phyloP scores from a whole-genome alignment of 92 coral and sea anemone species.

The Zoanthus solanderi region DNA sequence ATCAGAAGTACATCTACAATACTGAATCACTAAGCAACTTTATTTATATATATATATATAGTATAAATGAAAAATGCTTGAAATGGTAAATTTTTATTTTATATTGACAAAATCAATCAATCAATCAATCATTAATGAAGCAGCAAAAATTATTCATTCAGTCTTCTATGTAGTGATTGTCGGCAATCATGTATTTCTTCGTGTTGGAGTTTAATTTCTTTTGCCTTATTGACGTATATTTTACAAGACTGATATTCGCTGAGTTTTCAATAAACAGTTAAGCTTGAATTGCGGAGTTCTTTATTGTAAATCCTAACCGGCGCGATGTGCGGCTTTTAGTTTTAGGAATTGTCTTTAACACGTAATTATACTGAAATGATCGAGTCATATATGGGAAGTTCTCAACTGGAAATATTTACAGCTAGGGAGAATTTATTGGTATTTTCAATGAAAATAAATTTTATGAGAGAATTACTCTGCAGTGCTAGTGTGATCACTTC shows the following conservation, averaged over 20 bases:
- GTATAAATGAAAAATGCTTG: background rate
- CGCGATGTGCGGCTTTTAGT: background rate
- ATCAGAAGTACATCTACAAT: background rate
- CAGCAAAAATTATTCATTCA: background rate
- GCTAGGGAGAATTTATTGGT: background rate
- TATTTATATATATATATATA: background rate
- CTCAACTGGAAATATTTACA: background rate
- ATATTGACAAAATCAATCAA: background rate
- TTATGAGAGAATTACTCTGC: background rate
- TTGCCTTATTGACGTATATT: background rate
- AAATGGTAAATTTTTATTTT: background rate
- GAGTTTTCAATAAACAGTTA: slow-evolving; percentile 36
- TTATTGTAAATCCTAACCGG: background rate
- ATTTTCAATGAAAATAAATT: background rate
- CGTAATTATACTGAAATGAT: slow-evolving; percentile 9
- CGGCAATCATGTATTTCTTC: background rate
- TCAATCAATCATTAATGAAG: background rate
- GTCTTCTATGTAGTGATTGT: background rate
- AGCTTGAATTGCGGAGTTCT: background rate
- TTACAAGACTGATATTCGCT: slow-evolving; percentile 50
- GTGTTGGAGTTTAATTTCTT: background rate
- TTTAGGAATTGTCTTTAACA: background rate
- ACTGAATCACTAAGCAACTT: slow-evolving; percentile 1
- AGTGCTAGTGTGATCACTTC: background rate
- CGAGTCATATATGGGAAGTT: slow-evolving; percentile 5